Base-by-base conservation (phyloP, 2,888 invertebrate species). In the Fragum sueziense region DNA sequence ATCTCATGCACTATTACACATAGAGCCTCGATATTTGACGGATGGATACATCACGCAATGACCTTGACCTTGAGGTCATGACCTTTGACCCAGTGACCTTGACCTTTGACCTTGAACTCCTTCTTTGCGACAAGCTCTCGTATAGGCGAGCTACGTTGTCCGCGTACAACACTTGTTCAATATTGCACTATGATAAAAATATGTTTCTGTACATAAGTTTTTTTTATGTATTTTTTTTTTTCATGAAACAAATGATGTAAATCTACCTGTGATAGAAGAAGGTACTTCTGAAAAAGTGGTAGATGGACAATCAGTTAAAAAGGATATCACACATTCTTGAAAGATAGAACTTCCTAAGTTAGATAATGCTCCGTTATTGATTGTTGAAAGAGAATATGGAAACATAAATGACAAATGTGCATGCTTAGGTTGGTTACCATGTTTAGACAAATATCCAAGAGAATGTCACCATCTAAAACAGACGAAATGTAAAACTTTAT, bases 331-430 rank as follows among this genome's bases (percentile, higher is more conserved):
- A 61, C 29, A 22, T 75, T 52, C 34, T n/a, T n/a, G n/a, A n/a
- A 69, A 75, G 33, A 70, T 75, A 22, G 20, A 47, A 59, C 69
- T 68, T 17, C 76, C 70, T 41, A 62, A 51, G 52, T n/a, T 67
- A 34, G 70, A 70, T 22, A 17, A 52, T 33, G 34, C 6, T 4
- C 61, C 75, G 9, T 65, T 61, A 75, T 22, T 75, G n/a, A 76
- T 17, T 20, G 68, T 76, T 4, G 76, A 76, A 25, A 2, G 22
- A n/a, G 77, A 77, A 29, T 68, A 77, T 62, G 25, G 61, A 33
- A 78, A 78, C 51, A 69, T 78, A 29, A 34, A 69, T 41, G 78
- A 78, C 57, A 4, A 41, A 52, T 51, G 68, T 70, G 78, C 78
- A n/a, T 73, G 69, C 33, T 70, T 78, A 22, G 73, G 73, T 17